phyloP scores from a whole-genome alignment of 2,888 invertebrate species.

The Calliopum simillimum region DNA sequence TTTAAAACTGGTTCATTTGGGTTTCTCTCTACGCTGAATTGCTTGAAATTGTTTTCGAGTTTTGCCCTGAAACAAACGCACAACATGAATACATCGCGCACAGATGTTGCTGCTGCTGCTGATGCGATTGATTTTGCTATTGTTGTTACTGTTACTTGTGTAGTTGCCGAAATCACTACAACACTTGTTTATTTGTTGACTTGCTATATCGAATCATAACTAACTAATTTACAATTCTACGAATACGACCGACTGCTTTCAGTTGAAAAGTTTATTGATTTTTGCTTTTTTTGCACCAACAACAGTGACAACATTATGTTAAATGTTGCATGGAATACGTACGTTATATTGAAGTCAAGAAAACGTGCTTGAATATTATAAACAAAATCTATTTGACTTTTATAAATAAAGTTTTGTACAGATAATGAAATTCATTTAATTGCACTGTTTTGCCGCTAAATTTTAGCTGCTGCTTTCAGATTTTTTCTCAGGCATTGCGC shows the following conservation, averaged over 20 bases:
- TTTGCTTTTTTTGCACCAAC: neutral
- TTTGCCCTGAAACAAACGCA: no score
- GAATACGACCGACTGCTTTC: neutral
- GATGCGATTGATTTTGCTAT: neutral
- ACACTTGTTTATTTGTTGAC: neutral
- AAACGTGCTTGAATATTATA: no score
- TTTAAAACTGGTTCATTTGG: no score
- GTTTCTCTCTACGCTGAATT: no score
- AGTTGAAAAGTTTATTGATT: slow-evolving; percentile 17
- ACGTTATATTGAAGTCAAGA: neutral
- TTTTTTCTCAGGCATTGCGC: no score
- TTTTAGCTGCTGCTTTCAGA: no score
- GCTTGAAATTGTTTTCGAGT: no score
- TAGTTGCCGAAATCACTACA: neutral
- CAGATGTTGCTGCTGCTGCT: neutral
- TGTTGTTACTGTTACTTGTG: neutral
- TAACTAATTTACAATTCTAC: slow-evolving; percentile 12
- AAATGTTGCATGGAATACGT: neutral
- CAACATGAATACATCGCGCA: no score
- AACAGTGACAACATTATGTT: neutral
- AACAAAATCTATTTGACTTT: no score
- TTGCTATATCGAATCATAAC: neutral
- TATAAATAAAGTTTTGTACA: no score
- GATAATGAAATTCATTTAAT: no score
- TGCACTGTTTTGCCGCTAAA: no score